Conservation (phyloP, 2,113 vertebrate genomes). For the Nothoprocta perdicaria region DNA sequence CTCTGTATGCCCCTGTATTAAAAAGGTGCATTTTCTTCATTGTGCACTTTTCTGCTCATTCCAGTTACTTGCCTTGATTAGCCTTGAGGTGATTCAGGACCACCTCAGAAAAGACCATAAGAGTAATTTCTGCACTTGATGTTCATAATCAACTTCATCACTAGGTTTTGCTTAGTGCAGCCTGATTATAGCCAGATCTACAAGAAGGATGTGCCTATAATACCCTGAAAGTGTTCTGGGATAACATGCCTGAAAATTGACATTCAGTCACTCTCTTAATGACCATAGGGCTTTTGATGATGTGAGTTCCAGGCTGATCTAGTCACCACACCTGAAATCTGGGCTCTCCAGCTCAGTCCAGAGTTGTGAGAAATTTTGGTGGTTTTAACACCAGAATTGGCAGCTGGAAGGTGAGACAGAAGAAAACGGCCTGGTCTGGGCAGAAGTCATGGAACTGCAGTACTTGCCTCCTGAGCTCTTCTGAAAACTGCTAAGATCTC, state of each 20-base stretch:
- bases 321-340: not conserved
- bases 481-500: not conserved
- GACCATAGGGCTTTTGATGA: too few species aligned
- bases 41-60: not conserved
- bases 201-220: not conserved
- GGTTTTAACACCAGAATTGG: not conserved
- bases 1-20: not conserved
- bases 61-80: not conserved
- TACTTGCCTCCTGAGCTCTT: not conserved
- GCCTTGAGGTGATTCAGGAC: not conserved
- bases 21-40: not conserved
- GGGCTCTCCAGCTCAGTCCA: not conserved
- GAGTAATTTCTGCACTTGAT: not conserved
- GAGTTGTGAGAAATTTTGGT: not conserved
- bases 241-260: not conserved
- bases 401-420: not conserved
- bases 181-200: not conserved
- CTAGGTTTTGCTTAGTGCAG: not conserved
- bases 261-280: not conserved
- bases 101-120: not conserved
- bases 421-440: not conserved
- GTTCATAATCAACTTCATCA: not conserved
- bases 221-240: not conserved
- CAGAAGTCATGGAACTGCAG: not conserved
- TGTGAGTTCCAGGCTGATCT: accelerated